phyloP scores from a whole-genome alignment of 2,113 vertebrate species.

The Acanthochromis polyacanthus region DNA sequence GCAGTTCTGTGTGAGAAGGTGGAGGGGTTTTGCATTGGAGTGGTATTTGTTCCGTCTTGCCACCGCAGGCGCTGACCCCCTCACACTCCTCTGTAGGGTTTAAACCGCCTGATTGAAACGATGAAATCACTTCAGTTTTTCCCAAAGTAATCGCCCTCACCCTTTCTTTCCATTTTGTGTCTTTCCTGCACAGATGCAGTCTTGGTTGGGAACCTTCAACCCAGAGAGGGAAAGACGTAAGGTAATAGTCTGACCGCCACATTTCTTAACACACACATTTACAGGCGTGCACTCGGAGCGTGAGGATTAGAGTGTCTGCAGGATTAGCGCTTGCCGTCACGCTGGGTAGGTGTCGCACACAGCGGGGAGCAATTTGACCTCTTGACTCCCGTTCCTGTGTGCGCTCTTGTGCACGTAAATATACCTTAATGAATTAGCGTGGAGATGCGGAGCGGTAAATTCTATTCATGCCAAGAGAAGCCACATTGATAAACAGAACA shows the following conservation, averaged over 20 bases:
- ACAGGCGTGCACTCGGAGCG: slow-evolving; percentile 8
- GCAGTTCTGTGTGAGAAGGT: slow-evolving; percentile 18
- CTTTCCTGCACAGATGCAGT: slow-evolving; percentile 79
- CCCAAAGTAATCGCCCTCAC: slow-evolving; percentile 21
- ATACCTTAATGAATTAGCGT: slow-evolving; percentile 27
- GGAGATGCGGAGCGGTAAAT: slow-evolving; percentile 1
- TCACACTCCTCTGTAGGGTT: slow-evolving; percentile 8
- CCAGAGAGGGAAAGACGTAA: slow-evolving; percentile 83
- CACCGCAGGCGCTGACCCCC: slow-evolving; percentile 25
- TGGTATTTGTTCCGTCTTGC: slow-evolving; percentile 55
- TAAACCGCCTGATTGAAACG: slow-evolving; percentile 16
- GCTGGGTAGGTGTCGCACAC: slow-evolving; percentile 67
- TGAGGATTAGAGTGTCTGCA: slow-evolving; percentile 68
- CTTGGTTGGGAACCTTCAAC: slow-evolving; percentile 85
- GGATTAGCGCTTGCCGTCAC: slow-evolving; percentile 70
- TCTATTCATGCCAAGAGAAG: neutral
- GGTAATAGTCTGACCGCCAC: slow-evolving; percentile 69
- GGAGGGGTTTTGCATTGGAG: slow-evolving; percentile 28
- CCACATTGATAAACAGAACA: neutral
- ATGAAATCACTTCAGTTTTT: neutral
- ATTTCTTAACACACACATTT: slow-evolving; percentile 33
- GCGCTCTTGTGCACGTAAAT: slow-evolving; percentile 27
- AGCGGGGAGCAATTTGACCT: slow-evolving; percentile 73
- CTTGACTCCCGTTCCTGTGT: slow-evolving; percentile 30
- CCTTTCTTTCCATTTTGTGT: slow-evolving; percentile 52